phyloP scores from a whole-genome alignment of 2,113 vertebrate genomes.

The Acrocephalus kingi region DNA sequence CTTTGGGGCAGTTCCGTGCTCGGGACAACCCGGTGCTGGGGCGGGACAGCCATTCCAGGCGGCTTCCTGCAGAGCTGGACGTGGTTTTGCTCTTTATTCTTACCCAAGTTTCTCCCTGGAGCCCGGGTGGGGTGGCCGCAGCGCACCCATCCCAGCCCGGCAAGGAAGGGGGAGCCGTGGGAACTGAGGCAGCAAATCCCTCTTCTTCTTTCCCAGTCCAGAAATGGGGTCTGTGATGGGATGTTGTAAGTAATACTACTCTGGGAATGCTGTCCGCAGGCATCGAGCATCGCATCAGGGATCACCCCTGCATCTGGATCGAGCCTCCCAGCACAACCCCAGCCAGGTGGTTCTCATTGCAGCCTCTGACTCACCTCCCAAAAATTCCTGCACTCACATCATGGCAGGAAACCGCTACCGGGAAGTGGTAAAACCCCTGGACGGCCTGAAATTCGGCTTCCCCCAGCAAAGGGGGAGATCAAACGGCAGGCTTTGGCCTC shows the following conservation, averaged over 20 bases:
- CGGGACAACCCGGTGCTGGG: accelerated
- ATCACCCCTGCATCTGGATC: background rate
- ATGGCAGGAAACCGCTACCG: conserved; percentile 14
- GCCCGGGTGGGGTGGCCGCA: background rate
- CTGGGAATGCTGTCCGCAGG: background rate
- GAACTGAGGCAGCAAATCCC: background rate
- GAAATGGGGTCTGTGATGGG: background rate
- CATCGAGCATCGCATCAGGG: background rate
- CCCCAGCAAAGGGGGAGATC: background rate
- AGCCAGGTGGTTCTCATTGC: conserved; percentile 31
- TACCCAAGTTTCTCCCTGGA: background rate
- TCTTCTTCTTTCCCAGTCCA: background rate
- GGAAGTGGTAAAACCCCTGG: conserved; percentile 20
- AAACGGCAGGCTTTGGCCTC: background rate
- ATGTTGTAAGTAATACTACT: background rate
- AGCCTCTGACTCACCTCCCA: conserved; percentile 46
- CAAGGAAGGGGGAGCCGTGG: background rate
- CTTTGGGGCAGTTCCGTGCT: background rate
- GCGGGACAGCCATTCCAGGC: background rate
- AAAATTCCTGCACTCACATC: background rate
- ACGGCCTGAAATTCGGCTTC: background rate
- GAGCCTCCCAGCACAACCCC: background rate
- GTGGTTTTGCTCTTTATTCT: background rate
- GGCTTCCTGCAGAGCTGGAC: background rate
- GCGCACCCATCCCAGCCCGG: accelerated